A percentile compares a stretch with the other conserved stretches of the same genome.
These are phyloP conservation scores for Tachypleus tridentatus DNA, from an alignment of 1,140 invertebrate species.

Conservation along the genomic window DNA sequence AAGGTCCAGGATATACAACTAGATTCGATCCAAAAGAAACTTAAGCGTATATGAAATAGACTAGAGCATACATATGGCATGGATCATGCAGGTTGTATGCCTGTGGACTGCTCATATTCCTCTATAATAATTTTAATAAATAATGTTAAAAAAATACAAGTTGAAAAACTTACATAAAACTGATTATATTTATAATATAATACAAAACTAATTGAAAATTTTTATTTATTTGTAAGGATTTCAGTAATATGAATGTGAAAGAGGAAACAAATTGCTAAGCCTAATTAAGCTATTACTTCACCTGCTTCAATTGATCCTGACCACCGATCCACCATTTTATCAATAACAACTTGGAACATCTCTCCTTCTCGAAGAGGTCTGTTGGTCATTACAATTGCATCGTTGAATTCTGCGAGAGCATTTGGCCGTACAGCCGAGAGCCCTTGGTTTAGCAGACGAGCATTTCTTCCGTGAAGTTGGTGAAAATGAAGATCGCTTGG, in stretches of 20 bases:
- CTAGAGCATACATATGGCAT: too few species aligned
- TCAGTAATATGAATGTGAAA: neutral
- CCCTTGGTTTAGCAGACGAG: slow-evolving; percentile 69
- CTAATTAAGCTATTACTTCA: slow-evolving; percentile 25
- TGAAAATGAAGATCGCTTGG: slow-evolving; percentile 76
- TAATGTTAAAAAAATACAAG: too few species aligned
- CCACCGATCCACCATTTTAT: slow-evolving; percentile 85
- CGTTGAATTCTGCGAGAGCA: slow-evolving; percentile 82
- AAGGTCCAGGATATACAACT: too few species aligned
- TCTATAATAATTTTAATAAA: too few species aligned
- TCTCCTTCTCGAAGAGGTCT: slow-evolving; percentile 75
- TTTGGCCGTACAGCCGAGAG: slow-evolving; percentile 70
- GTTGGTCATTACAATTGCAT: slow-evolving; percentile 83
- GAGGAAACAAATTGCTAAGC: slow-evolving; percentile 17
- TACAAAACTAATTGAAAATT: too few species aligned
- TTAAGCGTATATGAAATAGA: too few species aligned
- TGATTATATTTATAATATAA: too few species aligned
- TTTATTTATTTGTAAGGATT: neutral
- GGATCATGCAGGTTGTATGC: too few species aligned
- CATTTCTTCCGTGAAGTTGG: slow-evolving; percentile 75
- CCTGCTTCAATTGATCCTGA: slow-evolving; percentile 77
- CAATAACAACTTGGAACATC: slow-evolving; percentile 82
- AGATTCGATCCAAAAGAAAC: too few species aligned
- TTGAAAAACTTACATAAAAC: too few species aligned
- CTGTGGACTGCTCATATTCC: too few species aligned